Evolutionary conservation across 53 echinoderm and acorn worm species (phyloP).

Genomic region (Glandiceps talaboti): DNA sequence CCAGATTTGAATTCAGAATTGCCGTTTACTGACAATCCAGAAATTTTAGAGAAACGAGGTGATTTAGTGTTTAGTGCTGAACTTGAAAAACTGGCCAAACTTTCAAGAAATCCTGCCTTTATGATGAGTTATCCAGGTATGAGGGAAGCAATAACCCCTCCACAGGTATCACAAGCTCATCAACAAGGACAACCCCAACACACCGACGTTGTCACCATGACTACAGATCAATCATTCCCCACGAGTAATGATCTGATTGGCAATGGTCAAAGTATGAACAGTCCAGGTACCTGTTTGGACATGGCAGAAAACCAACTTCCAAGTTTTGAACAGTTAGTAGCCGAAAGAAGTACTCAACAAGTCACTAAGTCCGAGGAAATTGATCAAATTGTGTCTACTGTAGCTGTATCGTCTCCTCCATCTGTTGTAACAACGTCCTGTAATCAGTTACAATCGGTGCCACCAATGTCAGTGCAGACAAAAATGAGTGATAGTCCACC

Average conservation of each 20-base stretch:
- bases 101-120: conserved; percentile 56
- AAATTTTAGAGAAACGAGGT: background rate
- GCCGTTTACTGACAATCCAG: background rate
- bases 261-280: background rate
- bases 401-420: background rate
- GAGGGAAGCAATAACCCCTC: background rate
- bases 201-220: background rate
- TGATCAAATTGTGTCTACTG: background rate
- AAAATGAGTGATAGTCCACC: background rate
- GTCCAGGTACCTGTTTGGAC: background rate
- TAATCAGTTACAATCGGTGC: background rate
- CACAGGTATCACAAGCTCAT: background rate
- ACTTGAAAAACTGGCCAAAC: conserved; percentile 83
- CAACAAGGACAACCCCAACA: background rate
- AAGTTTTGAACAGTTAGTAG: background rate
- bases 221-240: background rate
- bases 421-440: background rate
- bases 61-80: conserved; percentile 65
- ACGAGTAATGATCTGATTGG: background rate
- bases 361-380: background rate
- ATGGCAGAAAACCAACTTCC: background rate
- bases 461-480: background rate
- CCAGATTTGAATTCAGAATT: background rate
- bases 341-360: background rate
- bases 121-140: background rate